phyloP scores from a whole-genome alignment of 1,140 invertebrate species.

The Trichogramma pretiosum region DNA sequence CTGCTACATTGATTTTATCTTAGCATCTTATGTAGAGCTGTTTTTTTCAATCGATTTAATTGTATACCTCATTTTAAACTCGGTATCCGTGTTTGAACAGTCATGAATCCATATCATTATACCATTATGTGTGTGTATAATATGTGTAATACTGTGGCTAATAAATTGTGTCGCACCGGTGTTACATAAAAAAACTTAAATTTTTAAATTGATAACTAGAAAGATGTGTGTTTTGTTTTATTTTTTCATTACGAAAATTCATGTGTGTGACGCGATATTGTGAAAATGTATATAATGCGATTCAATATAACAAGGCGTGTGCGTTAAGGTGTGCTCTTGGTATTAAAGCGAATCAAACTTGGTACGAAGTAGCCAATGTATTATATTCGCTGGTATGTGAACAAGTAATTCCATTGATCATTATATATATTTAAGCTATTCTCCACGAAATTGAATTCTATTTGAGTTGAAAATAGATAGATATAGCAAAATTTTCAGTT shows the following conservation, averaged over 20 bases:
- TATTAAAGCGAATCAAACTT: constrained; percentile 12
- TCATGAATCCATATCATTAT: no score
- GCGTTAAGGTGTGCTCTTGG: constrained; percentile 9
- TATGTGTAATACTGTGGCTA: background rate
- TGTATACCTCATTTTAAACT: constrained; percentile 8
- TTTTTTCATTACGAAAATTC: background rate
- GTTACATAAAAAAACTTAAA: background rate
- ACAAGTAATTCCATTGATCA: no score
- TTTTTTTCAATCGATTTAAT: no score
- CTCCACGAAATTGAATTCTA: no score
- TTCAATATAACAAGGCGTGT: constrained; percentile 12
- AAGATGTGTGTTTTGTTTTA: background rate
- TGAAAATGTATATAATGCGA: constrained; percentile 8
- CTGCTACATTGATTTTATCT: no score
- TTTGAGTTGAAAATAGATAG: no score
- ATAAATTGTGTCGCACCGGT: constrained; percentile 7
- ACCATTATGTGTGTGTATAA: constrained; percentile 8
- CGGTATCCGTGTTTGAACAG: constrained; percentile 11
- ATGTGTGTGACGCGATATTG: background rate
- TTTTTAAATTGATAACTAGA: no score
- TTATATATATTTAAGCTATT: no score
- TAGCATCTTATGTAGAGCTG: no score
- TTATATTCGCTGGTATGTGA: no score
- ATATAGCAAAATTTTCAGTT: no score
- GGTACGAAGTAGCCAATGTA: constrained; percentile 10